These are phyloP conservation scores for Zingel zingel DNA, from an alignment of 2,113 vertebrate genomes.

Conservation along the genomic window DNA sequence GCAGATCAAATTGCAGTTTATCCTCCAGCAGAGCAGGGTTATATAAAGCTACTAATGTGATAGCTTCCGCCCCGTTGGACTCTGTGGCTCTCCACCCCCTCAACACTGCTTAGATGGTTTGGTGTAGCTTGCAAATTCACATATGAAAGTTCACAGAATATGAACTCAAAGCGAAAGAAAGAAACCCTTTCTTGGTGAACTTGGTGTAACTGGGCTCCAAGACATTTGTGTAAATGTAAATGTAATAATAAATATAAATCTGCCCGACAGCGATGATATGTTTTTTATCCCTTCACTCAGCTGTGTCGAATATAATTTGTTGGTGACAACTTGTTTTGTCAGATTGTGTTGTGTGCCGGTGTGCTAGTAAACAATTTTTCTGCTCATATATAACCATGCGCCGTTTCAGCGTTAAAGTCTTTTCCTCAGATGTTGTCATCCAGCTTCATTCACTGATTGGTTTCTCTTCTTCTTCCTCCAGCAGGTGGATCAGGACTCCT, in stretches of 20 bases:
- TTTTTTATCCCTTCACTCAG: no score
- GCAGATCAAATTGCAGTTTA: no score
- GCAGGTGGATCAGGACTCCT: slow-evolving; percentile 41
- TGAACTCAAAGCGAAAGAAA: no score
- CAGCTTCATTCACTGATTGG: background rate
- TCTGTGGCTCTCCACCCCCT: background rate
- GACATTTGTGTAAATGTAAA: background rate
- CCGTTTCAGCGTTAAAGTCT: background rate
- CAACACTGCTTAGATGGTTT: background rate
- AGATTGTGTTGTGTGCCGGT: no score
- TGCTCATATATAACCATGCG: no score
- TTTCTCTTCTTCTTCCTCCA: slow-evolving; percentile 25
- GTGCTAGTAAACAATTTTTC: no score
- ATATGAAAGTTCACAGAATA: background rate
- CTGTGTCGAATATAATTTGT: no score
- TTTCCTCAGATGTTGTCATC: background rate
- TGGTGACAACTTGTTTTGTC: no score
- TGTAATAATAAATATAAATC: background rate
- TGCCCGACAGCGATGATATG: no score
- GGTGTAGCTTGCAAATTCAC: background rate
- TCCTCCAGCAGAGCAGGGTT: background rate
- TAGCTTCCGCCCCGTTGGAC: background rate
- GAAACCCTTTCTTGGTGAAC: no score
- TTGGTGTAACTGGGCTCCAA: no score
- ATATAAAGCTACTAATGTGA: background rate